phyloP scores from a whole-genome alignment of 2,113 vertebrate genomes.

The Gadus macrocephalus region DNA sequence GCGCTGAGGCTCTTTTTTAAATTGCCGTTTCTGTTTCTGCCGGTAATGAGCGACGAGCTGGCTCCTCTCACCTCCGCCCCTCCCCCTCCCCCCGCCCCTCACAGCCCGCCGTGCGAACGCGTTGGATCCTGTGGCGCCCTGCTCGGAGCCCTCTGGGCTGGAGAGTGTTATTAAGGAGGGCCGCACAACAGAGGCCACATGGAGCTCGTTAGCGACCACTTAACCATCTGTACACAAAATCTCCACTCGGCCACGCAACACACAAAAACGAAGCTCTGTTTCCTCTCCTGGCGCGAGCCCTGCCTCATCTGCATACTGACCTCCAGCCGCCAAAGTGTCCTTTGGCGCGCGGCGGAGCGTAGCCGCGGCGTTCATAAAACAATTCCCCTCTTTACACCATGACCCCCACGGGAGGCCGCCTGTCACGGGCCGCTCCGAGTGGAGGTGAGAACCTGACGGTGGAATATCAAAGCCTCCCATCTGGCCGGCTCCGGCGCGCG shows the following conservation, averaged over 20 bases:
- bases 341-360: conserved; percentile 57
- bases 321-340: conserved; percentile 58
- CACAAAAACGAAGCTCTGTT: too few species aligned
- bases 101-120: background rate
- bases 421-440: conserved; percentile 48
- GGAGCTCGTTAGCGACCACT: conserved; percentile 70
- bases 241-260: conserved; percentile 40
- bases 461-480: conserved; percentile 52
- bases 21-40: conserved; percentile 46
- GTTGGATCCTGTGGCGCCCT: conserved; percentile 32
- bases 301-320: conserved; percentile 65
- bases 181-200: conserved; percentile 55
- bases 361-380: conserved; percentile 56
- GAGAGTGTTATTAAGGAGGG: conserved; percentile 50
- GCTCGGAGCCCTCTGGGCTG: conserved; percentile 38
- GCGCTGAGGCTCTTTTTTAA: conserved; percentile 32
- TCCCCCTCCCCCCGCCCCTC: conserved; percentile 38
- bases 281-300: too few species aligned
- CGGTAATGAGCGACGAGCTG: conserved; percentile 29
- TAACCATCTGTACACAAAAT: conserved; percentile 75
- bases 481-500: conserved; percentile 47
- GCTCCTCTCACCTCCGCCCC: background rate
- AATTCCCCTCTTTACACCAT: conserved; percentile 49
- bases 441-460: conserved; percentile 28
- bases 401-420: conserved; percentile 42